Evolutionary conservation across 2,797 vertebrate species (phyloP), one percentile per base, ranked within the genome.

Genomic region (Brachyalestes nurse): DNA sequence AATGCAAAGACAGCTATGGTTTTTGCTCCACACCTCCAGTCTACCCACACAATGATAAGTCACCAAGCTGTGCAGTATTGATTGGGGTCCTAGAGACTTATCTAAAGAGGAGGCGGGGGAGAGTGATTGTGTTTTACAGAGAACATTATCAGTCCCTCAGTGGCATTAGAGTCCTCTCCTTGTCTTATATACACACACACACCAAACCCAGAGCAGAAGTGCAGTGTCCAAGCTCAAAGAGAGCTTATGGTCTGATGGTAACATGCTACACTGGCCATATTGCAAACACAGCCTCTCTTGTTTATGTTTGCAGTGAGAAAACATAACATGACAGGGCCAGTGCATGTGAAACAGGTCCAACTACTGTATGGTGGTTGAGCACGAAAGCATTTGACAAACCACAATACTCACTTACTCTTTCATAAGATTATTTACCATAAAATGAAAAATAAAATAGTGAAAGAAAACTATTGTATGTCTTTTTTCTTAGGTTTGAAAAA

Each of bases 121-220:
- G 92, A 94, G 90, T 94, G 92, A 94, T 94, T 93, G 93, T 94
- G 92, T 95, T 95, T 93, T 94, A 94, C 92, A 93, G 92, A 93
- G 92, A 92, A 93, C 91, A 94, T 94, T 94, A 94, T 95, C 90
- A 93, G 91, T 94, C 93, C 89, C 80, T 75, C 65, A 75, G 85
- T 86, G 77, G 64, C 80, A 55, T 79, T 82, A 80, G 53, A 86
- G 82, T 47, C 62, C 62, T 69, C 25, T 74, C 64, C 70, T 42
- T 34, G 2, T 34, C 34, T 34, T 34, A 34, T 34, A 34, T 34
- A 34, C 34, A 34, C 34, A 34, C 34, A 34, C 72, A 42, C 49
- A 75, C 47, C 88, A 84, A 60, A 87, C 69, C 87, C 64, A 80
- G 84, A 88, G 93, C 86, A 91, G 90, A 91, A 91, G 90, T 91